These are phyloP conservation scores for Apolygus lucorum DNA, from an alignment of 1,140 invertebrate genomes.

Conservation along the genomic window DNA sequence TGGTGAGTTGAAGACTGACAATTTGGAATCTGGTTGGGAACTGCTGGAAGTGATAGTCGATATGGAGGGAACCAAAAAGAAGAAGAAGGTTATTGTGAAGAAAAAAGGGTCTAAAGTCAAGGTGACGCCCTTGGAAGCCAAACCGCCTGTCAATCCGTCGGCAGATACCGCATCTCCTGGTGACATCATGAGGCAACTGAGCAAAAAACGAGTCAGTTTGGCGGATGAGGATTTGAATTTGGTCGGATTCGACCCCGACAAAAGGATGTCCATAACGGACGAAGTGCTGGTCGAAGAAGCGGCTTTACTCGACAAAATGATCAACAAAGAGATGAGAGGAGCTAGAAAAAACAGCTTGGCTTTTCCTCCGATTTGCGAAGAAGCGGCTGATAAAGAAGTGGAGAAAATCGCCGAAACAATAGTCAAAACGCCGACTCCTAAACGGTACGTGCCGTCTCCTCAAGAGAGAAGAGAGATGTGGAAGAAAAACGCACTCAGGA, in stretches of 20 bases:
- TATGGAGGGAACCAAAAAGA: slow-evolving; percentile 34
- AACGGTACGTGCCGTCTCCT: slow-evolving; percentile 5
- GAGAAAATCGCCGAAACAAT: neutral
- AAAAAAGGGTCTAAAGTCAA: slow-evolving; percentile 23
- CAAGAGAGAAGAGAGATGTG: slow-evolving; percentile 25
- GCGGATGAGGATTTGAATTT: slow-evolving; percentile 18
- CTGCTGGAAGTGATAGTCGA: slow-evolving; percentile 35
- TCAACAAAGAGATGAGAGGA: slow-evolving; percentile 39
- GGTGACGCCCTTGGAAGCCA: slow-evolving; percentile 38
- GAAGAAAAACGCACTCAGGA: slow-evolving; percentile 13
- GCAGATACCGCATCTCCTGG: slow-evolving; percentile 37
- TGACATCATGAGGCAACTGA: slow-evolving; percentile 7
- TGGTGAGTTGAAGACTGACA: slow-evolving; percentile 10
- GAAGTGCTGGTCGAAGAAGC: slow-evolving; percentile 33
- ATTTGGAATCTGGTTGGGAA: slow-evolving; percentile 33
- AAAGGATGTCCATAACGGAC: slow-evolving; percentile 29
- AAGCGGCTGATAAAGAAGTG: slow-evolving; percentile 18
- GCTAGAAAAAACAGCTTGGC: slow-evolving; percentile 20
- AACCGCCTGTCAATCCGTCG: slow-evolving; percentile 38
- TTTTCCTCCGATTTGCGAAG: slow-evolving; percentile 13
- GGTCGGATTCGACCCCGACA: slow-evolving; percentile 9
- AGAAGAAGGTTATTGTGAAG: slow-evolving; percentile 37
- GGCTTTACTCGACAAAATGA: slow-evolving; percentile 41
- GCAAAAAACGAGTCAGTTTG: slow-evolving; percentile 7
- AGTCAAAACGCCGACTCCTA: slow-evolving; percentile 15